These are phyloP conservation scores for Elmis aenea DNA, from an alignment of 2,888 invertebrate species.

Conservation along the genomic window DNA sequence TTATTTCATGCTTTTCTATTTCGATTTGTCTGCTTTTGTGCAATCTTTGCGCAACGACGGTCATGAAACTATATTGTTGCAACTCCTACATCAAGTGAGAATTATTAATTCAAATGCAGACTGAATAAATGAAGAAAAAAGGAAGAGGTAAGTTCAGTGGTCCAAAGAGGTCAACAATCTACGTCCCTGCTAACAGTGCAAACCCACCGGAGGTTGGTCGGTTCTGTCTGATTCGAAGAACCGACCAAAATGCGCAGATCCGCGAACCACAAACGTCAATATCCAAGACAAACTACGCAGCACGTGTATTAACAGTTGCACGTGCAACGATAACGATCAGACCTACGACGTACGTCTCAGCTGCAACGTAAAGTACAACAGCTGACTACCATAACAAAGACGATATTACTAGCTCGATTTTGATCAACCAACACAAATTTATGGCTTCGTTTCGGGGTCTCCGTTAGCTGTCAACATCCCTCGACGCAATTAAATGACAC, in stretches of 20 bases:
- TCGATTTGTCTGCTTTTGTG: too few relatives aligned
- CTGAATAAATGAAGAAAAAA: slow-evolving; percentile 3
- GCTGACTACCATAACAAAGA: slow-evolving; percentile 48
- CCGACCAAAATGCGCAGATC: slow-evolving; percentile 22
- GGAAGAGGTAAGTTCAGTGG: slow-evolving; percentile 11
- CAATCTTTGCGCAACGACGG: too few relatives aligned
- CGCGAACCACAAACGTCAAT: slow-evolving; percentile 9
- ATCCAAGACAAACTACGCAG: slow-evolving; percentile 9
- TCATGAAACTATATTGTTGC: too few relatives aligned
- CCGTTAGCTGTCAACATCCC: not conserved
- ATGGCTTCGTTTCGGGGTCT: slow-evolving; percentile 5
- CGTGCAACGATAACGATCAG: slow-evolving; percentile 19
- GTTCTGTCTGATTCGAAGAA: slow-evolving; percentile 12
- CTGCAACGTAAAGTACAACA: slow-evolving; percentile 36
- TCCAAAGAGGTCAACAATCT: slow-evolving; percentile 34
- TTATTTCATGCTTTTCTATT: too few relatives aligned
- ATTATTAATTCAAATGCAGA: too few relatives aligned
- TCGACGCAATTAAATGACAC: too few relatives aligned
- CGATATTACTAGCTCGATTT: slow-evolving; percentile 22
- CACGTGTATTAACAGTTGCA: slow-evolving; percentile 11
- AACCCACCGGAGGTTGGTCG: slow-evolving; percentile 11
- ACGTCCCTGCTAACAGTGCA: slow-evolving; percentile 18
- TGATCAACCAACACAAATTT: slow-evolving; percentile 24
- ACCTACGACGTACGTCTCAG: slow-evolving; percentile 29
- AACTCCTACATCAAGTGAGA: too few relatives aligned